Evolutionary conservation across 2,113 vertebrate species (phyloP), one percentile per base, ranked within the genome.

Genomic region (Kryptolebias marmoratus): DNA sequence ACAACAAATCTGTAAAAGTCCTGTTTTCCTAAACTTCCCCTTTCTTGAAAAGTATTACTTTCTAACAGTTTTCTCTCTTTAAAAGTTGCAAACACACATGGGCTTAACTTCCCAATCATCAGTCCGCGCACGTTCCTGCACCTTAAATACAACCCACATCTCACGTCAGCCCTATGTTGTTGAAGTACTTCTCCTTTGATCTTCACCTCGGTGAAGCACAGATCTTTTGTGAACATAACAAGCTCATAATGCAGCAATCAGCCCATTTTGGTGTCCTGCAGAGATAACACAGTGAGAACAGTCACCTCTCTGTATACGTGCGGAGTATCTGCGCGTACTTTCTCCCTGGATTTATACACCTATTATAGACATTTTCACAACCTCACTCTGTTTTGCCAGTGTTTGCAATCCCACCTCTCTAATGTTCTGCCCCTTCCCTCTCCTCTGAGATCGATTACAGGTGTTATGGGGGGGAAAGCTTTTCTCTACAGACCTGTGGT

Each of bases 221-320:
- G n/a, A 5, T 44, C 11, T 44, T 62, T 18, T 64, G 42, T 70
- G 64, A 68, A 55, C 74, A 76, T 70, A 78, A 48, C 65, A 81
- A 58, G 27, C 77, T 81, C 62, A 60, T 78, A 59, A 68, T 63
- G 54, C 55, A 60, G 59, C 16, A 1, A 60, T 57, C 1, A 0
- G 45, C 13, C 30, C 52, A 59, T 75, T 22, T 61, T 50, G 30
- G 60, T 64, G 65, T 54, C 65, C 44, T 60, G 45, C 58, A 69
- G 64, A 57, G 60, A 27, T 2, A 22, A 39, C 63, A 39, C 27
- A 74, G 69, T 63, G 66, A 60, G 39, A 73, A 53, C 60, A 55
- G 78, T 39, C 61, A 56, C 48, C 18, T 12, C n/a, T 63, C 14
- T 9, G 11, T 68, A 73, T 11, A 68, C 68, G 84, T 76, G 27